Conservation (phyloP, 2,113 vertebrate species). For the Pollachius pollachius region DNA sequence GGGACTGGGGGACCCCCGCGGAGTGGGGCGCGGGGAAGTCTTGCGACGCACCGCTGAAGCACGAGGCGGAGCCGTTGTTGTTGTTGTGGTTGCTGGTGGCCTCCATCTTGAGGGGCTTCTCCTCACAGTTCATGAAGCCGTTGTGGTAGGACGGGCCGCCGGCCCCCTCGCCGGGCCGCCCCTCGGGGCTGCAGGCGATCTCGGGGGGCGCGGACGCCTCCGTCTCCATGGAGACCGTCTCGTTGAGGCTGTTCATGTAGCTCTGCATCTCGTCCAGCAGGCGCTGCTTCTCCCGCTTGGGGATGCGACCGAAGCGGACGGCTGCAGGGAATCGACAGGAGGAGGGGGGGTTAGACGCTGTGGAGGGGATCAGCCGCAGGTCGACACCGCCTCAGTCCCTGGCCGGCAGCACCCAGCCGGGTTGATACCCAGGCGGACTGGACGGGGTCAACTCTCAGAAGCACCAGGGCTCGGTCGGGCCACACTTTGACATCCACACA, state of each 20-base stretch:
- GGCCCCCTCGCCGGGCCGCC: constrained; percentile 44
- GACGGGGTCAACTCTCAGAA: too few species aligned
- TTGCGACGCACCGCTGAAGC: constrained; percentile 36
- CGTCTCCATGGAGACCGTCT: constrained; percentile 68
- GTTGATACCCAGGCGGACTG: too few species aligned
- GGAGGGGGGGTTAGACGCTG: background rate
- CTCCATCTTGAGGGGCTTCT: constrained; percentile 59
- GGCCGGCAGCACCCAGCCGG: too few species aligned
- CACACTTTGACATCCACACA: too few species aligned
- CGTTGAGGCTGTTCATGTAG: constrained; percentile 77
- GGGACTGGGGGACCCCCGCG: constrained; percentile 29
- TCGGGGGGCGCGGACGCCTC: constrained; percentile 55
- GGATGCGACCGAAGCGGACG: constrained; percentile 80
- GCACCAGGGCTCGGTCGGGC: too few species aligned
- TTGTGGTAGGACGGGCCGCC: constrained; percentile 59
- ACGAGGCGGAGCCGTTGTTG: constrained; percentile 28
- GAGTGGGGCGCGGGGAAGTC: constrained; percentile 30
- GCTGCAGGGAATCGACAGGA: constrained; percentile 53
- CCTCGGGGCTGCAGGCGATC: constrained; percentile 57
- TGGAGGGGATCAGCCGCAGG: too few species aligned
- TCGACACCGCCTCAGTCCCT: too few species aligned
- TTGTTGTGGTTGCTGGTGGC: constrained; percentile 20
- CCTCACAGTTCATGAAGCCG: constrained; percentile 50
- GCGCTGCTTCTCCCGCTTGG: constrained; percentile 79
- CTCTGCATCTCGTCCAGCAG: constrained; percentile 80